These are phyloP conservation scores for Meteorus cinctellus DNA, from an alignment of 2,888 invertebrate genomes.

Conservation along the genomic window DNA sequence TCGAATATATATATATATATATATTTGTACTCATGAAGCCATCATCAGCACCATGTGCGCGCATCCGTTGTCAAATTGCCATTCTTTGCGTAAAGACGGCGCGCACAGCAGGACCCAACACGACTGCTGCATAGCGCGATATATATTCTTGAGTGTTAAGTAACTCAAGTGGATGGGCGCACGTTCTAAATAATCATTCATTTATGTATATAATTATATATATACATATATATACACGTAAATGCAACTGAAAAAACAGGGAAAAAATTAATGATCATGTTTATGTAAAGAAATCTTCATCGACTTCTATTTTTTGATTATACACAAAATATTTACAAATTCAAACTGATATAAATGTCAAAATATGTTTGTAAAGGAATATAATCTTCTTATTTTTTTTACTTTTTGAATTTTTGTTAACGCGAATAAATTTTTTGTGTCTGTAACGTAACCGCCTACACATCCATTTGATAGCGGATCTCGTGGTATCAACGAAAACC, in stretches of 20 bases:
- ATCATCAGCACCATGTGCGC: slow-evolving; percentile 7
- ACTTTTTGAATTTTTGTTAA: neutral
- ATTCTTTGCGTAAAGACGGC: slow-evolving; percentile 7
- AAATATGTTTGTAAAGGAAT: neutral
- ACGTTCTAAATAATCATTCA: neutral
- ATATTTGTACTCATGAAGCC: neutral
- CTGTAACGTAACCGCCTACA: slow-evolving; percentile 14
- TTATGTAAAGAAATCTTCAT: too few species aligned
- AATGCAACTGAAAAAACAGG: neutral
- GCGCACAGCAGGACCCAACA: neutral
- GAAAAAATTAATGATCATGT: too few species aligned
- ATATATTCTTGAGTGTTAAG: neutral
- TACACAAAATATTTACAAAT: neutral
- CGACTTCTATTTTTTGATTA: too few species aligned
- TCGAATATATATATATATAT: neutral
- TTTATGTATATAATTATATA: neutral
- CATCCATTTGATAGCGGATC: slow-evolving; percentile 13
- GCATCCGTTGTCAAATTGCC: slow-evolving; percentile 7
- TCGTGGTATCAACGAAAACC: slow-evolving; percentile 7
- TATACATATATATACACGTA: neutral
- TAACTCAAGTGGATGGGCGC: neutral
- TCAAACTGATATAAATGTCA: slow-evolving; percentile 14
- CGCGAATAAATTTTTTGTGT: slow-evolving; percentile 3
- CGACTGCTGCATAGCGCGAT: neutral
- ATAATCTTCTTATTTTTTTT: neutral